phyloP scores from a whole-genome alignment of 2,888 invertebrate genomes.

The Eumerus sabulonum region DNA sequence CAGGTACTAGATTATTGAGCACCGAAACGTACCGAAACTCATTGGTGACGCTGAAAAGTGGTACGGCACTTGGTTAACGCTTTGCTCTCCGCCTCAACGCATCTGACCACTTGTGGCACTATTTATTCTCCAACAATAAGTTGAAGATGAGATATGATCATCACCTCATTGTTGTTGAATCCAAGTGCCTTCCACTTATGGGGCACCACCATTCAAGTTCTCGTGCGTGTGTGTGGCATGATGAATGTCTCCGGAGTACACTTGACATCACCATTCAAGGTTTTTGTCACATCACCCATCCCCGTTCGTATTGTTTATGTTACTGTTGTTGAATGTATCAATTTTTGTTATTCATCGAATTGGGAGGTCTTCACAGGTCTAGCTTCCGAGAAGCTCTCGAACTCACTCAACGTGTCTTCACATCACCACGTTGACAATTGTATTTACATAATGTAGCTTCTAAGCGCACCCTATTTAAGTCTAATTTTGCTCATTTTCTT shows the following conservation, averaged over 20 bases:
- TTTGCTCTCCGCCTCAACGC: conserved; percentile 11
- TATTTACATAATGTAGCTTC: conserved; percentile 43
- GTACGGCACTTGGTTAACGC: conserved; percentile 23
- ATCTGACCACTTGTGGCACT: conserved; percentile 64
- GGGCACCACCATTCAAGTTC: conserved; percentile 22
- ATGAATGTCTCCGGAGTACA: conserved; percentile 55
- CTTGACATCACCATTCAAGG: conserved; percentile 53
- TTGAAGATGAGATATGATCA: conserved; percentile 65
- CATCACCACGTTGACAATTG: conserved; percentile 16
- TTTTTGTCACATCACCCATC: conserved; percentile 60
- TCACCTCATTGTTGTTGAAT: conserved; percentile 64
- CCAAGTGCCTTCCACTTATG: conserved; percentile 58
- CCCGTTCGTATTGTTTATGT: conserved; percentile 8
- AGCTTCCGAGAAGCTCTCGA: conserved; percentile 46
- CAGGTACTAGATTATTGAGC: conserved; percentile 32
- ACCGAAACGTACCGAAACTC: conserved; percentile 23
- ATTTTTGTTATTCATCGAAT: conserved; percentile 33
- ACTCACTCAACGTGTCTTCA: neutral
- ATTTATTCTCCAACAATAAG: conserved; percentile 63
- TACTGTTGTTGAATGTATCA: conserved; percentile 27
- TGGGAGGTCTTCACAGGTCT: conserved; percentile 56
- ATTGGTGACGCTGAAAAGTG: conserved; percentile 36
- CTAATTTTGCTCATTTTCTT: neutral
- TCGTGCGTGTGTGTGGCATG: conserved; percentile 46
- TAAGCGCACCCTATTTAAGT: conserved; percentile 35